These are phyloP conservation scores for Phortica variegata DNA, from an alignment of 1,140 invertebrate species.

Conservation along the genomic window DNA sequence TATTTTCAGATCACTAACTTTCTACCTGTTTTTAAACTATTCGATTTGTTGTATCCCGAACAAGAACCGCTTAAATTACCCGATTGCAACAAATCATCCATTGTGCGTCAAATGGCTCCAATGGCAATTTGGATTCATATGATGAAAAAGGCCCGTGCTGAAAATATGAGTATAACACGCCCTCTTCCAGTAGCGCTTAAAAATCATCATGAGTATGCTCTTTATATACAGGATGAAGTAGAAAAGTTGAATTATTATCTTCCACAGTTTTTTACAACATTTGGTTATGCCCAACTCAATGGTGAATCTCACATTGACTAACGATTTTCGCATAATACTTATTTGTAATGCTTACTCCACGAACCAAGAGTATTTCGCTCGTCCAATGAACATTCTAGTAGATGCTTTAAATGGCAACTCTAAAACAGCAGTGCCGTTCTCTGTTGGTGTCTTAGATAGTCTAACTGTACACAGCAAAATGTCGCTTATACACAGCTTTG, in stretches of 20 bases:
- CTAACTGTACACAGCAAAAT: conserved; percentile 95
- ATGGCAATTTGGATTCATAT: conserved; percentile 97
- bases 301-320: conserved; percentile 67
- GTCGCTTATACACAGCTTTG: conserved; percentile 83
- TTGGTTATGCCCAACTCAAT: conserved; percentile 71
- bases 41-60: conserved; percentile 91
- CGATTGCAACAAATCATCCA: conserved; percentile 81
- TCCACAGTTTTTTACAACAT: conserved; percentile 75
- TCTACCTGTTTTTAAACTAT: conserved; percentile 85
- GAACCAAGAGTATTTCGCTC: conserved; percentile 78
- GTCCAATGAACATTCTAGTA: conserved; percentile 85
- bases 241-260: neutral
- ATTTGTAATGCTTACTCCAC: conserved; percentile 94
- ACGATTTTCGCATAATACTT: conserved; percentile 86
- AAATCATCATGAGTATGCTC: conserved; percentile 76
- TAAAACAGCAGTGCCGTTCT: conserved; percentile 78
- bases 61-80: conserved; percentile 86
- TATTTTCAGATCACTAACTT: conserved; percentile 75
- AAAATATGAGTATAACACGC: conserved; percentile 74
- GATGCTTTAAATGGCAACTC: conserved; percentile 83
- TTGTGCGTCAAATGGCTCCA: conserved; percentile 86
- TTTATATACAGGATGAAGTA: neutral
- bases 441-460: conserved; percentile 92
- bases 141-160: conserved; percentile 86
- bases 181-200: conserved; percentile 81